Evolutionary conservation across 2,113 vertebrate species (phyloP), one percentile per base, ranked within the genome.

Genomic region (Corythaixoides concolor): DNA sequence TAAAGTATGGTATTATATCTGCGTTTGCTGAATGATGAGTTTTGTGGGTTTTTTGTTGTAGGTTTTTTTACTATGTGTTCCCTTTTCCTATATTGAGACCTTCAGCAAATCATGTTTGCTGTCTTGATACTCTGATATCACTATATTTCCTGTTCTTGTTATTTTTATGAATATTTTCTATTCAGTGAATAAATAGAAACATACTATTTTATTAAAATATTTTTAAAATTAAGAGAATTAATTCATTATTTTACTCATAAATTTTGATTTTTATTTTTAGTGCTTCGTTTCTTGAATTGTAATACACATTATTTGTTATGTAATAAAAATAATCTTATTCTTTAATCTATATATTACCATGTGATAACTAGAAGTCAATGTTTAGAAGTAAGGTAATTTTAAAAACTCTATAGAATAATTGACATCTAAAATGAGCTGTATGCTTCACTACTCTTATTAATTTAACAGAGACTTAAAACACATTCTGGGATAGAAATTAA

Each of bases 21-120:
- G 26, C 22, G 23, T 79, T 86, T 93, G 8, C n/a, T 35, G 62
- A 41, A 22, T 21, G 7, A 4, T 45, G 19, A 23, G 5, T 20
- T 55, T 89, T 2, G 11, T 3, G 11, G 2, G 0, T 10, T 33
- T 15, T 21, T 43, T 2, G 0, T 4, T 39, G 19, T 52, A 12
- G 50, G 11, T 52, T 52, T 24, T 28, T 55, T 55, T 55, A 19
- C n/a, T n/a, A 6, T 33, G 19, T 76, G 15, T 62, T 86, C 7
- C 5, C 1, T 64, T 72, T 68, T 72, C 21, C 35, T 41, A 5
- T 53, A 32, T 23, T 23, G 7, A 47, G 85, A 16, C 11, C 18
- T 62, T 70, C 17, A 67, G 5, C 12, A 4, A 66, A 68, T 14
- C 5, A 28, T 20, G 14, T 18, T 79, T 67, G 6, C 3, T 74